Evolutionary conservation across 1,140 invertebrate species (phyloP).

Genomic region (Monomorium pharaonis): DNA sequence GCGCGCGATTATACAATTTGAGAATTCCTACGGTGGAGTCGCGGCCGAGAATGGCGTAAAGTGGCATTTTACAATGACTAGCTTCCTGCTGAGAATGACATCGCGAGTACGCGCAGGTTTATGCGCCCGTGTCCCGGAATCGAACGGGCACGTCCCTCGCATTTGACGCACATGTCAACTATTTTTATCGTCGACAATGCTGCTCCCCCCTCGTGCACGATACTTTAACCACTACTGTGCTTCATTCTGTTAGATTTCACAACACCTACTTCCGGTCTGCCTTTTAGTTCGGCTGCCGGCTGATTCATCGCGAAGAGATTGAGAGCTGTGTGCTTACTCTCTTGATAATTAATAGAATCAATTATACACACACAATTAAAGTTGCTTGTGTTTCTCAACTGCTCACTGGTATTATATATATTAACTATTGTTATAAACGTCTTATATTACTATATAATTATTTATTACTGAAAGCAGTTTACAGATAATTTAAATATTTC

Average conservation of each 20-base stretch:
- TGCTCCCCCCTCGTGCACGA: constrained; percentile 38
- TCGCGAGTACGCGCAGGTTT: constrained; percentile 23
- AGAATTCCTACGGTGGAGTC: constrained; percentile 9
- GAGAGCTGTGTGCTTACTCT: background rate
- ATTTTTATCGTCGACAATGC: constrained; percentile 58
- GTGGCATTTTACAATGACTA: constrained; percentile 1
- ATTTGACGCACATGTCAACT: constrained; percentile 49
- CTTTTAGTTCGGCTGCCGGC: constrained; percentile 48
- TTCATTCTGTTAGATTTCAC: constrained; percentile 63
- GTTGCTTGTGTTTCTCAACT: background rate
- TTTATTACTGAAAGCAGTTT: background rate
- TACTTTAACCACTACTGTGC: constrained; percentile 22
- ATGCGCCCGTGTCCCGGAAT: constrained; percentile 16
- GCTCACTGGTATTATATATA: background rate
- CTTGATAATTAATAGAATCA: background rate
- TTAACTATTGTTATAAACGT: background rate
- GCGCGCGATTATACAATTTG: constrained; percentile 7
- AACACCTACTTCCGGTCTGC: constrained; percentile 64
- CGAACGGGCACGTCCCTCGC: constrained; percentile 20
- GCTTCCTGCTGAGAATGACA: constrained; percentile 12
- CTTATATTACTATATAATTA: background rate
- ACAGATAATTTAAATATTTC: background rate
- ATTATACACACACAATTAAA: background rate
- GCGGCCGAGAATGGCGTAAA: background rate
- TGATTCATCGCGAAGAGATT: constrained; percentile 50